Evolutionary conservation across 2,797 vertebrate genomes (phyloP).

Genomic region (Micrastur ruficollis): DNA sequence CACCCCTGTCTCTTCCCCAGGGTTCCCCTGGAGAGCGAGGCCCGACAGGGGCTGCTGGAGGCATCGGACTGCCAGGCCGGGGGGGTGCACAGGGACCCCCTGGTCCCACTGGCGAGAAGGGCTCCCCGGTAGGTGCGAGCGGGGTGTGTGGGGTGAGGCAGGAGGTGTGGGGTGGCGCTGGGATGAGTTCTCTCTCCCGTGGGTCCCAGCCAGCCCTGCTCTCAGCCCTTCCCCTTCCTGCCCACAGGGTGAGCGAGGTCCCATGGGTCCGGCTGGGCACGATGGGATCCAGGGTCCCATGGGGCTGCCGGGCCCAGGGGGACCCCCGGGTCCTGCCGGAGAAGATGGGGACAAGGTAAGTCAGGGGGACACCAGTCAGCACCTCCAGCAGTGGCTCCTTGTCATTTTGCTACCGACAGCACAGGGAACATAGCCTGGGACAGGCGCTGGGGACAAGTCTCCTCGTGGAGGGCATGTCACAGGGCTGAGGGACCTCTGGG

Average conservation of each 20-base stretch:
- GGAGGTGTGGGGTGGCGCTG: background rate
- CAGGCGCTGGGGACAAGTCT: accelerated
- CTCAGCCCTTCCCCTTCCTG: background rate
- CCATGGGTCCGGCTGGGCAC: conserved; percentile 80
- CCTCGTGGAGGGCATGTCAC: background rate
- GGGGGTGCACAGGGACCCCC: conserved; percentile 79
- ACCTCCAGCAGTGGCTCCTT: background rate
- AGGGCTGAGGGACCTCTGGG: no score
- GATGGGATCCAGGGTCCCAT: conserved; percentile 84
- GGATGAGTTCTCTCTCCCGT: background rate
- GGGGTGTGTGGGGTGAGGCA: background rate
- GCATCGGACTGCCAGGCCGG: conserved; percentile 89
- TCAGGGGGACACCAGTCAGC: accelerated
- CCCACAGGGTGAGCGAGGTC: conserved; percentile 86
- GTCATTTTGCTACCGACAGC: background rate
- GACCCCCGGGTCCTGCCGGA: conserved; percentile 82
- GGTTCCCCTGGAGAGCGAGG: conserved; percentile 85
- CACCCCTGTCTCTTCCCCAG: background rate
- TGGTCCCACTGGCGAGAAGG: conserved; percentile 90
- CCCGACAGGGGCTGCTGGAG: conserved; percentile 84
- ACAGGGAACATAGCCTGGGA: background rate
- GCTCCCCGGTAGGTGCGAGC: conserved; percentile 82
- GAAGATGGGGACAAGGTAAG: conserved; percentile 92
- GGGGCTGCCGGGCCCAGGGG: conserved; percentile 82
- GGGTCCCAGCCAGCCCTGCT: background rate